Conservation (phyloP, 2,888 invertebrate species). For the Lycocerus yunnanus region DNA sequence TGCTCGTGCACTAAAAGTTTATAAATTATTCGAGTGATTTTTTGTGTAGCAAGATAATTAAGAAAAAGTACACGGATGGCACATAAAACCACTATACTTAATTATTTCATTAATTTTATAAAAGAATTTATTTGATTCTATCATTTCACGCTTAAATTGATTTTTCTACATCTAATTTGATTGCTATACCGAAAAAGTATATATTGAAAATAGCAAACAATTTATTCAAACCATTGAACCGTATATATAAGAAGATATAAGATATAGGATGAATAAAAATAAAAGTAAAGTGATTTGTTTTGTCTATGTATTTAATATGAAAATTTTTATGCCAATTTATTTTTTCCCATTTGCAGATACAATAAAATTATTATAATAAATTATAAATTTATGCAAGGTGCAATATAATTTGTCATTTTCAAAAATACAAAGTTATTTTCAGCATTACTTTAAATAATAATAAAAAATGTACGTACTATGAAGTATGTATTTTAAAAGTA, state of each 20-base stretch:
- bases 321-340: neutral
- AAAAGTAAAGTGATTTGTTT: neutral
- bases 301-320: neutral
- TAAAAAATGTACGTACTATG: neutral
- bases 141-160: neutral
- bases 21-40: neutral
- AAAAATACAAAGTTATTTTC: neutral
- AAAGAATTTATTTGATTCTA: neutral
- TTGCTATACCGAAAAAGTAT: neutral
- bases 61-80: neutral
- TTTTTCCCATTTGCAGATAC: neutral
- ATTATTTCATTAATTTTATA: neutral
- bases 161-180: neutral
- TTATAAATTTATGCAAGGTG: neutral
- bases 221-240: conserved; percentile 4
- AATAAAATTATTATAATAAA: neutral
- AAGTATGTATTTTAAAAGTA: neutral
- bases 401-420: neutral
- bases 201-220: conserved; percentile 4
- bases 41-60: neutral
- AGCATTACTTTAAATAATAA: neutral
- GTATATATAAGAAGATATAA: conserved; percentile 1
- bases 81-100: neutral
- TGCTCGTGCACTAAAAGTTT: conserved; percentile 4
- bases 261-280: neutral